Conservation (phyloP, 2,113 vertebrate species). For the Gambusia affinis region DNA sequence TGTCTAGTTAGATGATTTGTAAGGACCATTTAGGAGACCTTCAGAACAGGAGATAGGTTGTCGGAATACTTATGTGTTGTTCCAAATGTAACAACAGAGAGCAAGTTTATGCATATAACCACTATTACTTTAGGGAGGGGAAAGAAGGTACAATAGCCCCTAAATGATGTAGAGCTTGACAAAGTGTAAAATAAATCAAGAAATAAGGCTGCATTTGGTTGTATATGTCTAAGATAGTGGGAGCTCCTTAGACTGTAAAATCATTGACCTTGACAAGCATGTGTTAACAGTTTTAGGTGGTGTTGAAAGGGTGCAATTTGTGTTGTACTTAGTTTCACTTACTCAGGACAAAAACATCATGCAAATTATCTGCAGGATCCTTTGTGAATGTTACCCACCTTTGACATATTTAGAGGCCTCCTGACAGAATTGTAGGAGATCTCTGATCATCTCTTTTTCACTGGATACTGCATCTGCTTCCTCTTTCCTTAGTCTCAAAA, state of each 20-base stretch:
- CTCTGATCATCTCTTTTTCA: constrained; percentile 20
- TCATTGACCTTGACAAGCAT: not conserved
- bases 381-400: constrained; percentile 3
- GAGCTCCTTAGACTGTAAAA: not conserved
- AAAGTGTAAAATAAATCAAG: not conserved
- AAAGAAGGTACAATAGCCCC: not conserved
- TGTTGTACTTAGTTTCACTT: not conserved
- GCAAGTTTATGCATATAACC: not conserved
- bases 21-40: not conserved
- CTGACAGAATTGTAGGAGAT: constrained; percentile 38
- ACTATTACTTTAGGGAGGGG: not conserved
- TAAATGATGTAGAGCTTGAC: not conserved
- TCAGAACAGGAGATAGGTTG: not conserved
- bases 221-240: not conserved
- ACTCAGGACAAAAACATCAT: not conserved
- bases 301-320: not conserved
- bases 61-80: not conserved
- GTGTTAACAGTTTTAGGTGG: not conserved
- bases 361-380: not conserved
- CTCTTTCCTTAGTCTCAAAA: not conserved
- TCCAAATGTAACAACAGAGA: not conserved
- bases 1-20: not conserved
- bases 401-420: constrained; percentile 31
- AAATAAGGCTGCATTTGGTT: not conserved
- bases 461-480: constrained; percentile 7